A percentile compares a stretch with the other conserved stretches of the same genome.
phyloP scores from a whole-genome alignment of 2,113 vertebrate species.

The Indicator indicator region DNA sequence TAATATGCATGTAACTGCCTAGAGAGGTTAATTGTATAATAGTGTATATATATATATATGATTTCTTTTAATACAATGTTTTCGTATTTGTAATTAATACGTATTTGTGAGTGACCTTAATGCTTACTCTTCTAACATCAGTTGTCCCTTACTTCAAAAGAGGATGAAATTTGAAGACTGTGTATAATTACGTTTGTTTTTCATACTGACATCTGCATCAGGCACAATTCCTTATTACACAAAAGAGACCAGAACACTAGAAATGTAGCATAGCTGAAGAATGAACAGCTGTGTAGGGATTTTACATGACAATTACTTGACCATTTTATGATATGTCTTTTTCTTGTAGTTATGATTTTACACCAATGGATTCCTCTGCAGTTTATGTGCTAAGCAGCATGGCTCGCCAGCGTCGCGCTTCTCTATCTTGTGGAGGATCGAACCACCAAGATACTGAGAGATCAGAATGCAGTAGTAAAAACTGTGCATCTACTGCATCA shows the following conservation, averaged over 20 bases:
- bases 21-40: background rate
- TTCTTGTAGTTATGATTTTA: slow-evolving; percentile 91
- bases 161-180: background rate
- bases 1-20: background rate
- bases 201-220: background rate
- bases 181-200: background rate
- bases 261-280: background rate
- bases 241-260: background rate
- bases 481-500: slow-evolving; percentile 78
- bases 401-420: slow-evolving; percentile 96
- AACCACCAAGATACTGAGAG: slow-evolving; percentile 88
- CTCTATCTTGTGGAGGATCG: slow-evolving; percentile 87
- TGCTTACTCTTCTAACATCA: background rate
- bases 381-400: slow-evolving; percentile 99
- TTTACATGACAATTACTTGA: background rate
- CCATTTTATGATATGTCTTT: background rate
- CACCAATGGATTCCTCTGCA: slow-evolving; percentile 96
- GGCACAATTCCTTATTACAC: background rate
- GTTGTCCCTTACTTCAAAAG: background rate
- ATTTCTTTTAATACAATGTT: background rate
- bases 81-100: background rate
- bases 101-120: background rate
- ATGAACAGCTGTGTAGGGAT: background rate
- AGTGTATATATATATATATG: background rate
- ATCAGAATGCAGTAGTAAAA: slow-evolving; percentile 83